Evolutionary conservation across 2,888 invertebrate species (phyloP).

Genomic region (Ennomos quercinarius): DNA sequence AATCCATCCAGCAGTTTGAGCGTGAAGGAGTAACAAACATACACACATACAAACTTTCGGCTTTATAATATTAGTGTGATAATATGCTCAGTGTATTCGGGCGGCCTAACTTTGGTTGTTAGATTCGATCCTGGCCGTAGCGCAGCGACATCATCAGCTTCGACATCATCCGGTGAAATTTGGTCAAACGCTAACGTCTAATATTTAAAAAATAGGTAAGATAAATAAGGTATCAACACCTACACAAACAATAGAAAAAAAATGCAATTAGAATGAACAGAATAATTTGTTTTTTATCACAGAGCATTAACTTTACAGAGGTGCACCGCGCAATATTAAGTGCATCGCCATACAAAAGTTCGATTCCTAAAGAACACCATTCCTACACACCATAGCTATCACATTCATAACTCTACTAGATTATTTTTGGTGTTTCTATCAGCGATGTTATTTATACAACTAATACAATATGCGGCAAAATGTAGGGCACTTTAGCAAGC

Average conservation of each 20-base stretch:
- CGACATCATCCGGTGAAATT: no score
- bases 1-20: no score
- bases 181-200: no score
- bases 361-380: slow-evolving; percentile 49
- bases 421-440: slow-evolving; percentile 68
- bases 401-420: slow-evolving; percentile 64
- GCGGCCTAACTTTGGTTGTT: no score
- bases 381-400: slow-evolving; percentile 55
- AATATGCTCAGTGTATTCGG: no score
- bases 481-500: slow-evolving; percentile 17
- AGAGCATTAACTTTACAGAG: slow-evolving; percentile 63
- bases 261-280: slow-evolving; percentile 52
- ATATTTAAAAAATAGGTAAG: no score
- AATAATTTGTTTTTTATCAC: slow-evolving; percentile 65
- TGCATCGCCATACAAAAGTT: slow-evolving; percentile 55
- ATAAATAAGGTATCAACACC: neutral
- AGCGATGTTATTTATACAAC: slow-evolving; percentile 23
- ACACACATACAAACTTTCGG: no score
- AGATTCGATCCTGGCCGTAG: no score
- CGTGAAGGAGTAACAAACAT: no score
- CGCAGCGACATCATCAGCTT: no score
- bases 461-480: slow-evolving; percentile 27
- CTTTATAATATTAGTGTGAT: no score
- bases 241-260: slow-evolving; percentile 46
- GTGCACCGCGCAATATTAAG: slow-evolving; percentile 58